phyloP scores from a whole-genome alignment of 2,888 invertebrate genomes.

The Ophion ventricosus region DNA sequence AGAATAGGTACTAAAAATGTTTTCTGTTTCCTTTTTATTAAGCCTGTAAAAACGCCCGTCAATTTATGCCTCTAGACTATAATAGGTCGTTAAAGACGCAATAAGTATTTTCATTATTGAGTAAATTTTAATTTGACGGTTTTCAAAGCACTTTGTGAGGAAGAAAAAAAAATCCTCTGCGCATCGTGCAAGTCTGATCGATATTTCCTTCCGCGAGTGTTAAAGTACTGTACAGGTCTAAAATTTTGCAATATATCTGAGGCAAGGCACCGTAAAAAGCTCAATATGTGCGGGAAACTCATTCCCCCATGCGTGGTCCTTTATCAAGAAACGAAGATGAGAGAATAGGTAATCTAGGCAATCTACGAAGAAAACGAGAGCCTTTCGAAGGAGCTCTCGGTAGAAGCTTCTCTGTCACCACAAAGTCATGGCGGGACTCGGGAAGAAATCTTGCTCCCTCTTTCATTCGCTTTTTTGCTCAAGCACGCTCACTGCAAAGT shows the following conservation, averaged over 20 bases:
- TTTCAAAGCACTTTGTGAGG: background rate
- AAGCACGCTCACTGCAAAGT: constrained; percentile 20
- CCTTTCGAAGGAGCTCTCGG: constrained; percentile 49
- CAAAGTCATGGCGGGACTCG: constrained; percentile 47
- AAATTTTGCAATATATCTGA: constrained; percentile 2
- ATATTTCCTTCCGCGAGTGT: background rate
- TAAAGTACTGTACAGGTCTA: background rate
- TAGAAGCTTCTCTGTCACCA: constrained; percentile 35
- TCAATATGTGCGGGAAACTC: constrained; percentile 19
- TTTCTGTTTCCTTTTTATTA: no score
- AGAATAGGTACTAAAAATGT: no score
- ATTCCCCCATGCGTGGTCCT: constrained; percentile 21
- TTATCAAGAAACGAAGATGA: constrained; percentile 53
- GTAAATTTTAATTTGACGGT: background rate
- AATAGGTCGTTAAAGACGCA: no score
- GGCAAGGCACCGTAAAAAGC: constrained; percentile 10
- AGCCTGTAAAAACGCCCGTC: no score
- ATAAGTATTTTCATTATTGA: no score
- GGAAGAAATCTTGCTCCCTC: background rate
- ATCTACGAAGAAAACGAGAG: constrained; percentile 39
- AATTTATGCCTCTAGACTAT: no score
- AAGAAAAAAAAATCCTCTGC: background rate
- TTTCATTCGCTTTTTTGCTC: background rate
- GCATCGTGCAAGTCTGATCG: background rate
- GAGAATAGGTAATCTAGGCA: constrained; percentile 43